phyloP scores from a whole-genome alignment of 2,888 invertebrate species.

The Melinopterus prodromus region DNA sequence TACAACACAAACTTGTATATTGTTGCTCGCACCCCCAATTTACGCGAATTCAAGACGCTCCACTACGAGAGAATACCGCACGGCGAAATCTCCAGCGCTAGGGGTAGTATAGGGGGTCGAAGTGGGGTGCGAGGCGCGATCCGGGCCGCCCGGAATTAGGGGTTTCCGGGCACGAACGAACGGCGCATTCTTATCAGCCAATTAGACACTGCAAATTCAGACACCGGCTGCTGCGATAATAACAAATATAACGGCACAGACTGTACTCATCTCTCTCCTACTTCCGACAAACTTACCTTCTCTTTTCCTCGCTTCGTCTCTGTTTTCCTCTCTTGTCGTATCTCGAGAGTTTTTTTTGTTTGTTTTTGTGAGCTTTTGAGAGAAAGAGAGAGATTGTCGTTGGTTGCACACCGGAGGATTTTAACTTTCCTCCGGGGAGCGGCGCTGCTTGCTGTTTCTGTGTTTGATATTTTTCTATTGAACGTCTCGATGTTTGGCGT shows the following conservation, averaged over 20 bases:
- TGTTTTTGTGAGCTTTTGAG: not conserved
- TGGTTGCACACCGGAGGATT: not conserved
- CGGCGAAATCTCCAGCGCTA: conserved; percentile 27
- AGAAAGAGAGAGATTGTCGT: not conserved
- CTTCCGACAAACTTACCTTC: not conserved
- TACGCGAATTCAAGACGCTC: conserved; percentile 33
- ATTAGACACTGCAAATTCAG: conserved; percentile 55
- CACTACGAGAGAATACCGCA: not conserved
- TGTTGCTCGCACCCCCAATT: conserved; percentile 35
- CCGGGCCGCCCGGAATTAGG: conserved; percentile 47
- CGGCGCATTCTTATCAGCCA: conserved; percentile 57
- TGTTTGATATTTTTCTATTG: not conserved
- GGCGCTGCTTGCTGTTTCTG: not conserved
- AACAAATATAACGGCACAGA: conserved; percentile 32
- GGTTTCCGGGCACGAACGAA: conserved; percentile 54
- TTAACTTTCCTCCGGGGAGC: not conserved
- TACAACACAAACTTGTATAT: conserved; percentile 34
- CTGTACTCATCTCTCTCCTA: not conserved
- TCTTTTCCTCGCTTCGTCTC: not conserved
- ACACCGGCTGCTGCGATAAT: conserved; percentile 39
- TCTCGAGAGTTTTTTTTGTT: not conserved
- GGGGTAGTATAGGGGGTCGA: conserved; percentile 35
- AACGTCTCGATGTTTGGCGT: not conserved
- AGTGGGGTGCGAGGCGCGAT: conserved; percentile 32
- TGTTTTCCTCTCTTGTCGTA: not conserved